A percentile compares a stretch with the other conserved stretches of the same genome.
phyloP scores from a whole-genome alignment of 2,888 invertebrate species.

The Athalia cordata region DNA sequence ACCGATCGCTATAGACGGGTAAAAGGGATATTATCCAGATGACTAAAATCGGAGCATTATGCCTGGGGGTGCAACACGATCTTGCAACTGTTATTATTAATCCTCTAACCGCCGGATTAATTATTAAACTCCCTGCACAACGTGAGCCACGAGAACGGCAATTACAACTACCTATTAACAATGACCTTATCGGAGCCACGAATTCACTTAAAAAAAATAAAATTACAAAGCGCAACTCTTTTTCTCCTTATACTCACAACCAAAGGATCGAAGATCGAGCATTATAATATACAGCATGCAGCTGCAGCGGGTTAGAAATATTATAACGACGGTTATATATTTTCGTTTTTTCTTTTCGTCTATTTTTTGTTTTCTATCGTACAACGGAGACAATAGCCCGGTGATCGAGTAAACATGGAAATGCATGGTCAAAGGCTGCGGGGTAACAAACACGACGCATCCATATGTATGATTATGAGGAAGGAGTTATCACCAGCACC shows the following conservation, averaged over 20 bases:
- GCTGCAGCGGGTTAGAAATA: no score
- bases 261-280: no score
- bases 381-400: constrained; percentile 35
- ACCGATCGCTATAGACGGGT: constrained; percentile 56
- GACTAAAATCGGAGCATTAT: constrained; percentile 45
- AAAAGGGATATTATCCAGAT: constrained; percentile 58
- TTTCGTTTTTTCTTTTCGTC: neutral
- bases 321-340: no score
- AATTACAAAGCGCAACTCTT: neutral
- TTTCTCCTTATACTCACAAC: neutral
- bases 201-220: neutral
- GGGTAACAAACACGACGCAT: constrained; percentile 59
- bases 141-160: neutral
- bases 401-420: constrained; percentile 45
- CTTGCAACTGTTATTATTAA: constrained; percentile 33
- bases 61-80: constrained; percentile 32
- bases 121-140: neutral
- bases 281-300: no score
- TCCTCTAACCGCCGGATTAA: neutral
- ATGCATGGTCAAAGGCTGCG: constrained; percentile 38
- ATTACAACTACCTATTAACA: no score
- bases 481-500: constrained; percentile 66
- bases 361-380: constrained; percentile 31
- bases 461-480: constrained; percentile 70
- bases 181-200: neutral